Evolutionary conservation across 2,888 invertebrate species (phyloP), one percentile per base, ranked within the genome.

Genomic region (Trichogramma dendrolimi): DNA sequence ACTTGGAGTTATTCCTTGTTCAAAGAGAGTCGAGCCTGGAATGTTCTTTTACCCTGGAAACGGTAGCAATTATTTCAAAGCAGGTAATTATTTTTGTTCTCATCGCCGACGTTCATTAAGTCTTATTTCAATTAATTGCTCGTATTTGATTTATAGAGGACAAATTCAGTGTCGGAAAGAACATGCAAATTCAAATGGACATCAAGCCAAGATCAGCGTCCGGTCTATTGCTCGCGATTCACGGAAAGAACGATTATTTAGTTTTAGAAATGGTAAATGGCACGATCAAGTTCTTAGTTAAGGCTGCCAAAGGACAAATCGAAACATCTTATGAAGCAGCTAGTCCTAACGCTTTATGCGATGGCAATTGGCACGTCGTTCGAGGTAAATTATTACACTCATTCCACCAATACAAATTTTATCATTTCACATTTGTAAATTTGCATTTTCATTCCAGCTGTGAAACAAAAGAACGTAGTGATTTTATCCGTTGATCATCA

Each of bases 361-460:
- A 99, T 79, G 97, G 98, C 54, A 84, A 91, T 60, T 99, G 97
- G 97, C 96, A 98, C 75, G 88, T 85, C 61, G 91, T 96, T 71
- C 84, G 86, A 80, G 88, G 90, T 89, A 68, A 76, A 27, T 27
- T 27, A 77, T 27, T 27, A 27, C 27, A 27, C 27, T 27, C 27
- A 27, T 27, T 6, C 50, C 47, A 57, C 7, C 27, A 27, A 27
- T 10, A 61, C 27, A n/a, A 27, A 55, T 51, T 61, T 47, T 54
- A 27, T 27, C 27, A 27, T 2, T 27, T 27, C 27, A 27, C 27
- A 27, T 39, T 53, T 42, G 6, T 49, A 14, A 51, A 57, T 43
- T 14, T 38, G 14, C 55, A 27, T 49, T 60, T 44, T 51, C 55
- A 5, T 67, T 79, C 70, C 84, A 87, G 94, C 89, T 56, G 85